Evolutionary conservation across 2,888 invertebrate genomes (phyloP).

Genomic region (Melanostoma scalare): DNA sequence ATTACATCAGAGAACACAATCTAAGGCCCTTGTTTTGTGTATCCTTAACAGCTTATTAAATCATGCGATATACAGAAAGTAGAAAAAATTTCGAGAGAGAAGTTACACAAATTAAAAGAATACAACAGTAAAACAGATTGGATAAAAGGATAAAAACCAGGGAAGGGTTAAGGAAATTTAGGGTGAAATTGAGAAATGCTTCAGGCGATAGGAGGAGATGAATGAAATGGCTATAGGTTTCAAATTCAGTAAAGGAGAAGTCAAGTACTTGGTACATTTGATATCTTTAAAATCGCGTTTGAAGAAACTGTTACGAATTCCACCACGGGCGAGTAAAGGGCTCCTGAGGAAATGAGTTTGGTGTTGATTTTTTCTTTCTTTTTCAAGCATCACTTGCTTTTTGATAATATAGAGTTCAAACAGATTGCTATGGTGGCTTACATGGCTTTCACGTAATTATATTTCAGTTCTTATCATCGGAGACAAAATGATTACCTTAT

Average conservation of each 20-base stretch:
- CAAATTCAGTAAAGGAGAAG: slow-evolving; percentile 43
- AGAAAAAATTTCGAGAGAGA: slow-evolving; percentile 25
- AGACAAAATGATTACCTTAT: too few species aligned
- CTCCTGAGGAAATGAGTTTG: too few species aligned
- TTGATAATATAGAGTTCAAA: too few species aligned
- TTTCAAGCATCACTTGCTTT: too few species aligned
- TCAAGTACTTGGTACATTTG: slow-evolving; percentile 50
- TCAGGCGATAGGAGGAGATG: slow-evolving; percentile 28
- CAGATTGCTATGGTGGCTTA: too few species aligned
- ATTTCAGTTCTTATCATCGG: too few species aligned
- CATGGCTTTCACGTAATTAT: too few species aligned
- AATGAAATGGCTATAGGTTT: slow-evolving; percentile 31
- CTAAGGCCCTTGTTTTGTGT: slow-evolving; percentile 50
- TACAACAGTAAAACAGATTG: slow-evolving; percentile 19
- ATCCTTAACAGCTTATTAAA: slow-evolving; percentile 71
- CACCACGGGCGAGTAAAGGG: slow-evolving; percentile 21
- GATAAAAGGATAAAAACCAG: slow-evolving; percentile 53
- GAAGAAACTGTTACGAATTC: slow-evolving; percentile 21
- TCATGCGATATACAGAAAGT: slow-evolving; percentile 40
- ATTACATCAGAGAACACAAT: slow-evolving; percentile 54
- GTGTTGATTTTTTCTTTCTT: too few species aligned
- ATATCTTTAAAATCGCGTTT: slow-evolving; percentile 45
- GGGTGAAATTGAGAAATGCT: slow-evolving; percentile 69
- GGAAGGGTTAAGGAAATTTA: slow-evolving; percentile 46
- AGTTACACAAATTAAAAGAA: slow-evolving; percentile 16